Conservation (phyloP, 1,140 invertebrate species). For the Nixonia krombeini region DNA sequence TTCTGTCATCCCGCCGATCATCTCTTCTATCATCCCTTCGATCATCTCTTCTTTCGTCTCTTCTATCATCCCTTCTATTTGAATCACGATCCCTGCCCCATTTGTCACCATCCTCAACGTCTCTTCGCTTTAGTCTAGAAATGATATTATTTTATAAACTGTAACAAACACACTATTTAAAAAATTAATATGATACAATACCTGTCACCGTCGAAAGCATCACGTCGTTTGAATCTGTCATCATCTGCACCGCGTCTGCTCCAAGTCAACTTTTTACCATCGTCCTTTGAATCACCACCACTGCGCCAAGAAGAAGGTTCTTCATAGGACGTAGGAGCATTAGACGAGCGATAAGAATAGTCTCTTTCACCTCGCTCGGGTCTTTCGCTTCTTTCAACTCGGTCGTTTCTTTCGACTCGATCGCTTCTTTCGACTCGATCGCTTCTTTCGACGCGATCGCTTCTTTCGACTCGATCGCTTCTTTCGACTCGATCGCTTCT, state of each 20-base stretch:
- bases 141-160: no score
- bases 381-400: not conserved
- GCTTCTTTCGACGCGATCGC: no score
- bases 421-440: not conserved
- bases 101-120: slow-evolving; percentile 3
- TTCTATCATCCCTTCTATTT: slow-evolving; percentile 5
- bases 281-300: slow-evolving; percentile 34
- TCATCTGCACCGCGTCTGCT: slow-evolving; percentile 34
- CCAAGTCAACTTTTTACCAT: slow-evolving; percentile 34
- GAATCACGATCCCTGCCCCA: slow-evolving; percentile 19
- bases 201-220: slow-evolving; percentile 30
- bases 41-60: slow-evolving; percentile 19
- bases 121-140: slow-evolving; percentile 6
- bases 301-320: slow-evolving; percentile 31
- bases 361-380: not conserved
- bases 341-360: no score
- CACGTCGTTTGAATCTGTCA: slow-evolving; percentile 21
- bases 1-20: slow-evolving; percentile 22
- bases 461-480: no score
- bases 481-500: no score
- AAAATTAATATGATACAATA: not conserved
- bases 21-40: slow-evolving; percentile 8
- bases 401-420: no score
- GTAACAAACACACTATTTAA: no score
- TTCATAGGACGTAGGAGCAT: no score